phyloP scores from a whole-genome alignment of 2,888 invertebrate genomes.

The Melolontha melolontha region DNA sequence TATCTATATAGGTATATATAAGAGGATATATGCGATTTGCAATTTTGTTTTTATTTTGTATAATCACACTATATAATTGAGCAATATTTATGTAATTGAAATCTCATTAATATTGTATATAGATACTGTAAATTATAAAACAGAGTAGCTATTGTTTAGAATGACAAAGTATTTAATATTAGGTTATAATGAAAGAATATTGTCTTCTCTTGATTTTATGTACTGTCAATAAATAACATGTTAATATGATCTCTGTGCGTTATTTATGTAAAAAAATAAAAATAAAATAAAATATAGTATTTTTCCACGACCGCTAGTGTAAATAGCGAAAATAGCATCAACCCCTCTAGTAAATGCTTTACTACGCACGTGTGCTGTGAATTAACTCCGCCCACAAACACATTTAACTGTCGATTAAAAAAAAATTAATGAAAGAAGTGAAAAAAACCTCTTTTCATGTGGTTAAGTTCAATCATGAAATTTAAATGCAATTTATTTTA shows the following conservation, averaged over 20 bases:
- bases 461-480: no score
- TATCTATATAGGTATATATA: conserved; percentile 13
- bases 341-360: no score
- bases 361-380: no score
- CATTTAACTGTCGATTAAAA: no score
- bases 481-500: no score
- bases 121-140: conserved; percentile 45
- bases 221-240: conserved; percentile 41
- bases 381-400: no score
- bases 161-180: conserved; percentile 33
- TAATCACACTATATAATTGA: conserved; percentile 32
- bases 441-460: no score
- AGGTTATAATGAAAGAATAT: conserved; percentile 29
- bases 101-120: conserved; percentile 44
- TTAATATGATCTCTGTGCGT: neutral
- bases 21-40: conserved; percentile 23
- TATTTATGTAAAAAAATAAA: no score
- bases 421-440: no score
- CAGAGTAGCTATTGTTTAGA: conserved; percentile 30
- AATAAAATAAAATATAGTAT: no score
- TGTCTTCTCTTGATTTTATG: conserved; percentile 39
- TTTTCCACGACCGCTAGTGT: no score
- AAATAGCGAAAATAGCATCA: no score
- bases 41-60: conserved; percentile 34
- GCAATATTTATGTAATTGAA: conserved; percentile 42